Evolutionary conservation across 2,113 vertebrate species (phyloP).

Genomic region (Paraplagusia blochii): DNA sequence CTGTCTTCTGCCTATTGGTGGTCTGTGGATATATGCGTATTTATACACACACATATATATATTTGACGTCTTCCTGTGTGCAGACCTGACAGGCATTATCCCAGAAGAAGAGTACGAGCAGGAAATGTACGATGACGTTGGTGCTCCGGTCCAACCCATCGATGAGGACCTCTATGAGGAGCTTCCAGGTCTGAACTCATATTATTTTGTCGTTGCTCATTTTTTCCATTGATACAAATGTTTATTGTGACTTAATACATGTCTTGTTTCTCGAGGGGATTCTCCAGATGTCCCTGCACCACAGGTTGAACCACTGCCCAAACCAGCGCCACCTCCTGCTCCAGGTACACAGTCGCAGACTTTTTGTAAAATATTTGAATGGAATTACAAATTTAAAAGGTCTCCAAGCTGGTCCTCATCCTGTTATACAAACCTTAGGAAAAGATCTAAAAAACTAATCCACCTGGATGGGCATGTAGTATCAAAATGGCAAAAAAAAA

Average conservation of each 20-base stretch:
- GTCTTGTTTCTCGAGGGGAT: conserved; percentile 54
- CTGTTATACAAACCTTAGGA: too few species aligned
- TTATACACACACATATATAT: too few species aligned
- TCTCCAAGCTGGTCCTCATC: too few species aligned
- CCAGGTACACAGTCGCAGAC: conserved; percentile 48
- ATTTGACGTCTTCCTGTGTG: background rate
- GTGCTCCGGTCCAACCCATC: conserved; percentile 21
- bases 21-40: too few species aligned
- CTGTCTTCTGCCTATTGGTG: too few species aligned
- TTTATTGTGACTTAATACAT: background rate
- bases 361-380: background rate
- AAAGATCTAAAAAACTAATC: too few species aligned
- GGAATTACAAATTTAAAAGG: too few species aligned
- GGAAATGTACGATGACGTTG: conserved; percentile 84
- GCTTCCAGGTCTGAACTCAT: conserved; percentile 80
- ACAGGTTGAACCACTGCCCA: conserved; percentile 43
- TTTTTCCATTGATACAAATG: background rate
- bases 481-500: too few species aligned
- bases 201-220: background rate
- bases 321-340: conserved; percentile 47
- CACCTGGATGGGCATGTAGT: too few species aligned
- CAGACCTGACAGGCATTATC: conserved; percentile 79
- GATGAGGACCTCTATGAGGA: conserved; percentile 90
- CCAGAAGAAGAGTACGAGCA: conserved; percentile 81
- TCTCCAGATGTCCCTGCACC: conserved; percentile 41